These are phyloP conservation scores for Ciconia stormi DNA, from an alignment of 2,113 vertebrate species.

Conservation along the genomic window DNA sequence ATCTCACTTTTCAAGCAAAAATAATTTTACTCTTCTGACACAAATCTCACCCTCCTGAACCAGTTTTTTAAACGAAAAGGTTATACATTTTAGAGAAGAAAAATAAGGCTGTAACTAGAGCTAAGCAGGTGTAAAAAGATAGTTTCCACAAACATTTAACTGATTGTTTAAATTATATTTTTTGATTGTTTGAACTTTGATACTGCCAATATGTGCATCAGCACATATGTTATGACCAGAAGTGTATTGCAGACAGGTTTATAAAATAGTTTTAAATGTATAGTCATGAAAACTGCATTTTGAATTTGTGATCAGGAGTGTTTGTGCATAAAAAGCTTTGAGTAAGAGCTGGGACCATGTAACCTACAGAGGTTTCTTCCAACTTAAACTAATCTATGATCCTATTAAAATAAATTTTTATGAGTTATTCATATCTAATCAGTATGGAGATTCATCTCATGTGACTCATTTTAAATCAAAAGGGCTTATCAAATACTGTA, in stretches of 20 bases:
- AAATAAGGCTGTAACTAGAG: not conserved
- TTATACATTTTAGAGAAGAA: not conserved
- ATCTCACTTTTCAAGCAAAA: slow-evolving; percentile 15
- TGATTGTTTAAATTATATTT: not conserved
- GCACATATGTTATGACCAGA: not conserved
- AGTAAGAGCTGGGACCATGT: not conserved
- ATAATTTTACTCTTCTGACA: not conserved
- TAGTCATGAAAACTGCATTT: not conserved
- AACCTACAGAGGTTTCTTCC: not conserved
- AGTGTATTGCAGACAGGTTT: not conserved
- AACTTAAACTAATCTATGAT: not conserved
- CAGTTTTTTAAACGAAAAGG: not conserved
- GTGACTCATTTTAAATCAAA: not conserved
- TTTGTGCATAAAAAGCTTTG: not conserved
- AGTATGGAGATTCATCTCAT: not conserved
- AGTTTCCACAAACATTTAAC: not conserved
- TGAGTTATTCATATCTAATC: not conserved
- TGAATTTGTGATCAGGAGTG: not conserved
- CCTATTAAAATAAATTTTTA: not conserved
- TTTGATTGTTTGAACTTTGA: not conserved
- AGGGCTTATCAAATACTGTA: not conserved
- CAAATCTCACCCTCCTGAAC: not conserved
- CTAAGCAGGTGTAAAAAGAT: not conserved
- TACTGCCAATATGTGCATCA: not conserved
- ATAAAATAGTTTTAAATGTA: not conserved